Evolutionary conservation across 2,888 invertebrate species (phyloP), one percentile per base, ranked within the genome.

Genomic region (Ariolimax columbianus): DNA sequence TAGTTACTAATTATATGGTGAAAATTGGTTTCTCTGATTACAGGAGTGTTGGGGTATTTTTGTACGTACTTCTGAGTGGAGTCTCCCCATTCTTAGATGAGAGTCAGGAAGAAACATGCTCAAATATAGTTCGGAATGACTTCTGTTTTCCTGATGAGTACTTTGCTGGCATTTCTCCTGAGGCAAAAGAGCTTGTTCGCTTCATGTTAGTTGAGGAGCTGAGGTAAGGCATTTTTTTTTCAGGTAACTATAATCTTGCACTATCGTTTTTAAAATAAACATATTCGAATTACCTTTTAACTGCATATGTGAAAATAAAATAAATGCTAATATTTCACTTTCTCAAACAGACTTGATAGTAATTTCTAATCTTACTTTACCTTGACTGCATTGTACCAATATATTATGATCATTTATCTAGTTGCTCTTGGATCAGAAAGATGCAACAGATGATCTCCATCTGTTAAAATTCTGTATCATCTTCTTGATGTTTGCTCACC

Each of bases 1-100:
- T n/a, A n/a, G n/a, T n/a, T n/a, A n/a, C n/a, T n/a, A n/a, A n/a
- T n/a, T n/a, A n/a, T n/a, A n/a, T n/a, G 47, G 9, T 47, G 47
- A 47, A 47, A 47, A 9, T 9, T 47, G 47, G 23, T 55, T 63
- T 51, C 9, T 75, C 51, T 51, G 30, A 17, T 51, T 88, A 19
- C 89, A 94, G 94, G 97, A 96, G 97, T 43, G 95, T 96, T 11
- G 97, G 97, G 43, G 97, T 97, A 77, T 96, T 97, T 89, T 94
- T 97, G 88, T 97, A 97, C 92, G 96, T 97, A 0, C 95, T 97
- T 89, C 95, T 97, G 55, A 97, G 96, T 93, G 95, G 95, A 36
- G 95, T 97, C n/a, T 97, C 97, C 9, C 97, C 97, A 4, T 97
- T 97, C 94, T 94, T 97, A 87, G 97, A 97, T 92, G 97, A 97